A percentile compares a stretch with the other conserved stretches of the same genome.
Conservation (phyloP, 2,888 invertebrate genomes). For the Pycnomerus fuliginosus region DNA sequence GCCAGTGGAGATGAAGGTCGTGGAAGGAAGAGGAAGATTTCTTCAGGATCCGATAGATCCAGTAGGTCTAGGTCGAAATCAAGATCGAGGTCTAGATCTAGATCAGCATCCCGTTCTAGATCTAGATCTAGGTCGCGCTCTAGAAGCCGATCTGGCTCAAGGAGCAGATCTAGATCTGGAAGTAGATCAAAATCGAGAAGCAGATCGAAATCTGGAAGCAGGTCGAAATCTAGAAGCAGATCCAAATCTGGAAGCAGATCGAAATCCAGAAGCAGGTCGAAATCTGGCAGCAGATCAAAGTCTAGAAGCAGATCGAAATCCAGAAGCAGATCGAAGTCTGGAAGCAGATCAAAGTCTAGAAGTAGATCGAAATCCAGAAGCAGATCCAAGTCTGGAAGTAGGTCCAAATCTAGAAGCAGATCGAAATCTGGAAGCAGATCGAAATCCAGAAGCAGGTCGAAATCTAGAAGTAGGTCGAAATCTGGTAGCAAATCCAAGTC, state of each 20-base stretch:
- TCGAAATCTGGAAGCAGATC: slow-evolving; percentile 53
- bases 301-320: slow-evolving; percentile 46
- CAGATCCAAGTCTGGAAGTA: slow-evolving; percentile 42
- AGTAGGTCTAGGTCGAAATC: slow-evolving; percentile 47
- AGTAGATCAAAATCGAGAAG: slow-evolving; percentile 46
- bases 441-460: slow-evolving; percentile 34
- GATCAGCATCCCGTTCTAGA: slow-evolving; percentile 20
- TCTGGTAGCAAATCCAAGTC: slow-evolving; percentile 38
- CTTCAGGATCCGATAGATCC: slow-evolving; percentile 61
- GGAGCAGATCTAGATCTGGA: slow-evolving; percentile 24
- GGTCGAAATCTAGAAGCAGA: slow-evolving; percentile 47
- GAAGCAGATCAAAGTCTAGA: slow-evolving; percentile 40
- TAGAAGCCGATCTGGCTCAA: slow-evolving; percentile 40
- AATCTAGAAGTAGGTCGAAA: slow-evolving; percentile 37
- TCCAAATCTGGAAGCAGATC: slow-evolving; percentile 47
- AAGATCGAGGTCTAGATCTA: slow-evolving; percentile 21
- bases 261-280: slow-evolving; percentile 36
- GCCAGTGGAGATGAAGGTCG: slow-evolving; percentile 59
- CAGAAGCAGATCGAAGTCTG: slow-evolving; percentile 35
- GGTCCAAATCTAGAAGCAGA: slow-evolving; percentile 48
- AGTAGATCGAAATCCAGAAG: slow-evolving; percentile 47
- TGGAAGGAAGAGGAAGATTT: slow-evolving; percentile 60
- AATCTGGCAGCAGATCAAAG: slow-evolving; percentile 38
- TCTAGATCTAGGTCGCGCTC: slow-evolving; percentile 25
- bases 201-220: slow-evolving; percentile 42